Evolutionary conservation across 1,140 invertebrate species (phyloP).

Genomic region (Diuraphis noxia): DNA sequence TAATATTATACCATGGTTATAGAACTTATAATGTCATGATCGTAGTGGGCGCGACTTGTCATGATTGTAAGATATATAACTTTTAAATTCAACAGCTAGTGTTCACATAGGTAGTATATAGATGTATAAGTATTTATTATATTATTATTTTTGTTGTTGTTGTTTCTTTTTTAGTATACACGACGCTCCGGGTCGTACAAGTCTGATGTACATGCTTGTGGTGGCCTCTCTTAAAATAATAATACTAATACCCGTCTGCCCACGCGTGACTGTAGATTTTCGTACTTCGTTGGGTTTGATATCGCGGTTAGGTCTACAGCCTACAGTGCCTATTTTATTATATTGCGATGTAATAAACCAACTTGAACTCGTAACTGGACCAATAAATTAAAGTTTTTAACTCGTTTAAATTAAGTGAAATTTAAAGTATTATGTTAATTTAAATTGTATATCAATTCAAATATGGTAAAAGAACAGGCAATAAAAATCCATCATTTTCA

Average conservation of each 20-base stretch:
- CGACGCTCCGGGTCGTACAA: neutral
- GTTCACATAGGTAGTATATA: neutral
- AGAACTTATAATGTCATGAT: conserved; percentile 8
- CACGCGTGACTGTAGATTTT: neutral
- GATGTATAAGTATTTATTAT: neutral
- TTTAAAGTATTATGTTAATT: neutral
- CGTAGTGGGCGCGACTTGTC: neutral
- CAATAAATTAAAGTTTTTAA: neutral
- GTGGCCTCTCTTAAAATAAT: neutral
- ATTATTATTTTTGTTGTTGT: neutral
- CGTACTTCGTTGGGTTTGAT: neutral
- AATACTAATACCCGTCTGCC: neutral
- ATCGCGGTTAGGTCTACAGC: neutral
- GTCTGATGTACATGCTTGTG: neutral
- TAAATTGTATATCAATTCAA: neutral
- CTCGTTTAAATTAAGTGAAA: neutral
- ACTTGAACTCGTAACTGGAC: neutral
- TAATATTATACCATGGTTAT: neutral
- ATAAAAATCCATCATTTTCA: neutral
- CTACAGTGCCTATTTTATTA: neutral
- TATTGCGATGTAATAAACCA: neutral
- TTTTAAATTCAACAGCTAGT: neutral
- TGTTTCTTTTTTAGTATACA: no score
- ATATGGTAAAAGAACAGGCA: neutral
- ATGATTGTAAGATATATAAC: neutral